Base-by-base conservation (phyloP, 1,140 invertebrate genomes). In the Macrosteles quadrilineatus region DNA sequence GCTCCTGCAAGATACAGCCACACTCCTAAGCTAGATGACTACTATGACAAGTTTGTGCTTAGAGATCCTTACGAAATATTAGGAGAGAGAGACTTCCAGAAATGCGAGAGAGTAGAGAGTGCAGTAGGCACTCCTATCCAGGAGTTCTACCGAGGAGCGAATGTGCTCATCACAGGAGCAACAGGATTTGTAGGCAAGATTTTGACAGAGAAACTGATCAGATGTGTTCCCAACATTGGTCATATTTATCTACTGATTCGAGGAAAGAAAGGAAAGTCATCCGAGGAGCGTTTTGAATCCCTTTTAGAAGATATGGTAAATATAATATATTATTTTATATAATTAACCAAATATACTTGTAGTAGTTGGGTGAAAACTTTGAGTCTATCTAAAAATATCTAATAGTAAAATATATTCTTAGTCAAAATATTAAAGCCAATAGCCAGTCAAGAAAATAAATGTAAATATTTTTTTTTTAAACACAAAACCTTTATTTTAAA, bases 111-210 rank as follows among this genome's bases (percentile, higher is more conserved):
- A 11, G 27, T 19, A 2, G 59, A 64, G 29, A 32, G 11, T 32
- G 59, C n/a, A 3, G n/a, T 23, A 50, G 65, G 45, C 3, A 50
- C 65, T 11, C 67, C 67, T 27, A 73, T 73, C 23, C 43, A 63
- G 11, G 59, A 65, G 74, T 77, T 43, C 73, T 77, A 73, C 75
- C 73, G 62, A 27, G 70, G 53, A 14, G 63, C 65, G 25, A 59
- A 32, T 2, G 65, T 94, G 45, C 92, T 97, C 76, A 87, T 94
- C 43, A 93, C 91, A 1, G 92, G 92, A 2, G 88, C 84, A 0
- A 93, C 90, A n/a, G 93, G 93, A 14, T 95, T 95, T 77, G 82
- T 95, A 76, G 93, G 93, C 6, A 91, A 94, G 77, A 82, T 90
- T 9, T 78, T 95, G 6, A 82, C 96, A 50, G 92, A 95, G 78